Evolutionary conservation across 2,113 vertebrate species (phyloP), one percentile per base, ranked within the genome.

Genomic region (Podilymbus podiceps): DNA sequence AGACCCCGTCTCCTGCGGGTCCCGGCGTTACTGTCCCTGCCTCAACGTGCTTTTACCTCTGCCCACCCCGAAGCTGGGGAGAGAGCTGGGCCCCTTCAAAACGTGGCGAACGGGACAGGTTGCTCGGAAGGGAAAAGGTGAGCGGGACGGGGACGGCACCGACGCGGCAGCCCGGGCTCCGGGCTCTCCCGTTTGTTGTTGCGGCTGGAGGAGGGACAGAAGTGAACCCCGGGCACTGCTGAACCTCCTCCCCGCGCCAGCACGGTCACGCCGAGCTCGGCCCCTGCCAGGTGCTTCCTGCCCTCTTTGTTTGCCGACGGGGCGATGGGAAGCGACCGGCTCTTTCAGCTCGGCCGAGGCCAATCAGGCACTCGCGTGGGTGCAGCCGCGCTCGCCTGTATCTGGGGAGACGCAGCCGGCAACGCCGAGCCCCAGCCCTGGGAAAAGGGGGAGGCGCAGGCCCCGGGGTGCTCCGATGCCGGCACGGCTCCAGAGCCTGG

Each of bases 241-340:
- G 53, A 68, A 55, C 87, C 69, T 96, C 89, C 82, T 86, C 66
- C 66, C 6, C 1, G 33, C 88, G 25, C 52, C 82, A 40, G 23
- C 79, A 40, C 28, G 21, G 74, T 31, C 5, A 21, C 25, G 12
- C 91, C 94, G 93, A 93, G 89, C 95, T 93, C 8, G 5, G 79
- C 46, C 56, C 16, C 75, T 28, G 71, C 97, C 98, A 98, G 98
- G 97, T 98, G 98, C 95, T 98, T 98, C 98, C 98, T 97, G 96
- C 80, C 5, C 68, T 84, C 96, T 42, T 88, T 79, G 88, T 91
- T 94, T 78, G 91, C 63, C 27, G 5, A 13, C 16, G 23, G 94
- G 86, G 90, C 13, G 18, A 31, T 16, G 93, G 15, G 42, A 62
- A 62, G 24, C 46, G 5, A 38, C 31, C 10, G 31, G 46, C 67